phyloP scores from a whole-genome alignment of 1,140 invertebrate species.

The Hypsibius dujardini region DNA sequence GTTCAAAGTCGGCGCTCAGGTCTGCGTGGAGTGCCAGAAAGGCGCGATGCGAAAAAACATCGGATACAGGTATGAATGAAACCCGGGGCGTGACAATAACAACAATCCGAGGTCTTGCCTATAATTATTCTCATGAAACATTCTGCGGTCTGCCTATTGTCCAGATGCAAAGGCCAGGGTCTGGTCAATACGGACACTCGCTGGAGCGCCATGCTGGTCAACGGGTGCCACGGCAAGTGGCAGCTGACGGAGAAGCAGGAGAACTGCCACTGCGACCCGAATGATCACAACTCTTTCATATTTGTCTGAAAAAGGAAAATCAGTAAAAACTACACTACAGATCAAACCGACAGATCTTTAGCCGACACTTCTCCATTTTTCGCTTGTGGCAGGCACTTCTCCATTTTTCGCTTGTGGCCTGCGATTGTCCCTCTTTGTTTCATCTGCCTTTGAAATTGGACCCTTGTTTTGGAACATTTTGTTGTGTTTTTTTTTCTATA shows the following conservation, averaged over 20 bases:
- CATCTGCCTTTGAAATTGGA: too few species aligned
- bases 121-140: not conserved
- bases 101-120: not conserved
- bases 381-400: too few species aligned
- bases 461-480: too few species aligned
- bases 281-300: not conserved
- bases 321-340: not conserved
- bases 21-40: constrained; percentile 54
- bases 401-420: too few species aligned
- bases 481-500: too few species aligned
- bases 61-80: constrained; percentile 29
- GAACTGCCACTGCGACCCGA: not conserved
- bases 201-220: constrained; percentile 11
- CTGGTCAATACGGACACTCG: constrained; percentile 11
- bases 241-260: not conserved
- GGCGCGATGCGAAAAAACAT: constrained; percentile 49
- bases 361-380: not conserved
- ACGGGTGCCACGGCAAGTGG: constrained; percentile 14
- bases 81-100: not conserved
- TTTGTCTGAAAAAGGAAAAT: not conserved
- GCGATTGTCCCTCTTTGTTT: too few species aligned
- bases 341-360: not conserved
- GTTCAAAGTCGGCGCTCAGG: constrained; percentile 54
- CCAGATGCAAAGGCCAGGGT: constrained; percentile 8
- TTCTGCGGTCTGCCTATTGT: not conserved